Evolutionary conservation across 2,113 vertebrate genomes (phyloP), one percentile per base, ranked within the genome.

Genomic region (Nansenia antarctica): DNA sequence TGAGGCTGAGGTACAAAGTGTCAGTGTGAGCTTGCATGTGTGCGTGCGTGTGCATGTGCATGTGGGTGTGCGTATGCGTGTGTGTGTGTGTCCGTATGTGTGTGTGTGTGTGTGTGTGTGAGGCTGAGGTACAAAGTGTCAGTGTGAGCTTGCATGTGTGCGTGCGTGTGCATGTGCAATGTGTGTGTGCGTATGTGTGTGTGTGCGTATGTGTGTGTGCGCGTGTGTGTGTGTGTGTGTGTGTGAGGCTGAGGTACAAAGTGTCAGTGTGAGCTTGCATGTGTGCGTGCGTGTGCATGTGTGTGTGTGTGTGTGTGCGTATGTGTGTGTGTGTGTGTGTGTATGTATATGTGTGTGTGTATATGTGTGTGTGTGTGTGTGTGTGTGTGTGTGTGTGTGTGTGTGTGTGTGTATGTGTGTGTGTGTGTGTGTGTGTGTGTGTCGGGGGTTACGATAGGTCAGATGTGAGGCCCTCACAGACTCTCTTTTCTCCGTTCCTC

Each of bases 401-500:
- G 45, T 57, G 52, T 66, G 52, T 77, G 32, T 27, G 9, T 8
- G 29, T 55, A 5, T 39, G 60, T 42, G 66, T 24, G n/a, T 26
- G 14, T n/a, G 24, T 34, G 20, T 54, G 18, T 53, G 47, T 15
- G 7, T 54, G 49, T 35, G n/a, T 53, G 52, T 37, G 39, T 63
- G 9, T 29, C 61, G 27, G 27, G 27, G 57, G 69, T 67, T 57
- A 68, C 54, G 57, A 65, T 55, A 65, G 82, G 73, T 81, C 84
- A 77, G 58, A 73, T 76, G 42, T 62, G 57, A 66, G 68, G 37
- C 72, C 69, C 73, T 76, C 58, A 55, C 55, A 69, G n/a, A n/a
- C n/a, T n/a, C n/a, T n/a, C n/a, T n/a, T n/a, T n/a, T n/a, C n/a
- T n/a, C n/a, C n/a, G n/a, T n/a, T 12, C 49, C 65, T 82, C 62